These are phyloP conservation scores for Ernsta delagoae DNA, from an alignment of 2,888 invertebrate genomes.

Conservation along the genomic window DNA sequence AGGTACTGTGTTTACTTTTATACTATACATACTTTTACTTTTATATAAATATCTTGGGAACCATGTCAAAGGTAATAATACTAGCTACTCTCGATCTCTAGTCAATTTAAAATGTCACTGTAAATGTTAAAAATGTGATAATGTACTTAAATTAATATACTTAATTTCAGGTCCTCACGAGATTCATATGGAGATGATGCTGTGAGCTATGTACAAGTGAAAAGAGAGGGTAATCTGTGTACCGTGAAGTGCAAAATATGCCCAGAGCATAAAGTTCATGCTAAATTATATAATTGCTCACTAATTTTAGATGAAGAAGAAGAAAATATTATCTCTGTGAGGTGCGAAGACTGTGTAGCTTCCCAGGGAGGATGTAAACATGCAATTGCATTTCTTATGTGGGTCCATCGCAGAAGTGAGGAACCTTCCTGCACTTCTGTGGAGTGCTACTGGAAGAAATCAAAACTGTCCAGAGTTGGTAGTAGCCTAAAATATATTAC, in stretches of 20 bases:
- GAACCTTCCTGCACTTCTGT: conserved; percentile 49
- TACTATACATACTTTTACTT: too few species aligned
- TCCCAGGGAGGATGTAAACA: conserved; percentile 52
- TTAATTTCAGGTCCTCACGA: background rate
- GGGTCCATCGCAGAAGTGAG: conserved; percentile 53
- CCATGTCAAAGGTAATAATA: too few species aligned
- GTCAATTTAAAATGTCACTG: too few species aligned
- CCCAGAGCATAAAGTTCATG: background rate
- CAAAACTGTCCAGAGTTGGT: conserved; percentile 48
- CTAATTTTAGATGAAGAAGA: background rate
- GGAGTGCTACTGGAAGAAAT: conserved; percentile 53
- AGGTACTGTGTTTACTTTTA: too few species aligned
- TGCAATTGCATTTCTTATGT: conserved; percentile 51
- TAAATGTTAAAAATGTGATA: too few species aligned
- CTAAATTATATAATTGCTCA: background rate
- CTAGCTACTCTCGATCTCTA: too few species aligned
- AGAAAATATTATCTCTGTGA: background rate
- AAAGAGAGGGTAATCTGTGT: background rate
- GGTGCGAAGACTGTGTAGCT: conserved; percentile 39
- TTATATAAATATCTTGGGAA: too few species aligned
- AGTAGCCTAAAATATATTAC: conserved; percentile 48
- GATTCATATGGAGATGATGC: background rate
- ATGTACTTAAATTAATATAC: too few species aligned
- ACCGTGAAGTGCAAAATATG: background rate
- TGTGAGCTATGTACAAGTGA: background rate